These are phyloP conservation scores for Bugulina stolonifera DNA, from an alignment of 2,888 invertebrate genomes.

Conservation along the genomic window DNA sequence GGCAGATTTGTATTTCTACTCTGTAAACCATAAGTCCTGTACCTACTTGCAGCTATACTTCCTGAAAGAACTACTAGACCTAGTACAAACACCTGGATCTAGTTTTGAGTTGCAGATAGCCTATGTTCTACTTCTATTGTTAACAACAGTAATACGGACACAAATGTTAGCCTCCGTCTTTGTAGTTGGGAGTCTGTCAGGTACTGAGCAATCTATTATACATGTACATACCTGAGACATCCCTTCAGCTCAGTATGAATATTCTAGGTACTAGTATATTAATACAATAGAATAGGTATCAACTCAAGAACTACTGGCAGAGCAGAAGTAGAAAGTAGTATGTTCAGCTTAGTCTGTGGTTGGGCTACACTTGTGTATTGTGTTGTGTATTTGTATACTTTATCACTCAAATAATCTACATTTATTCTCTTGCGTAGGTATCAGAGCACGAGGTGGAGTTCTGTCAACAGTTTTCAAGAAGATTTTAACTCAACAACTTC, in stretches of 20 bases:
- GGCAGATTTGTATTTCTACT: too few relatives aligned
- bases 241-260: too few relatives aligned
- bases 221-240: too few relatives aligned
- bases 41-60: background rate
- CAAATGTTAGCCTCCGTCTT: background rate
- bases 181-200: background rate
- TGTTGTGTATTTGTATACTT: background rate
- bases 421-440: conserved; percentile 37
- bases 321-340: too few relatives aligned
- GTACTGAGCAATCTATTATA: background rate
- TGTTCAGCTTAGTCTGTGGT: too few relatives aligned
- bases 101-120: background rate
- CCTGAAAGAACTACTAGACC: background rate
- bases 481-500: conserved; percentile 52
- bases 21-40: too few relatives aligned
- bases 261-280: too few relatives aligned
- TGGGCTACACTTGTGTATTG: too few relatives aligned
- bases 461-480: conserved; percentile 54
- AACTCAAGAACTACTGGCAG: too few relatives aligned
- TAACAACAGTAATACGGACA: background rate
- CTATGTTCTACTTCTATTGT: background rate
- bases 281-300: background rate
- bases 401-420: background rate
- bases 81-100: background rate
- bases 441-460: conserved; percentile 50